Base-by-base conservation (phyloP, 2,797 vertebrate genomes). In the Malacoraja senta region DNA sequence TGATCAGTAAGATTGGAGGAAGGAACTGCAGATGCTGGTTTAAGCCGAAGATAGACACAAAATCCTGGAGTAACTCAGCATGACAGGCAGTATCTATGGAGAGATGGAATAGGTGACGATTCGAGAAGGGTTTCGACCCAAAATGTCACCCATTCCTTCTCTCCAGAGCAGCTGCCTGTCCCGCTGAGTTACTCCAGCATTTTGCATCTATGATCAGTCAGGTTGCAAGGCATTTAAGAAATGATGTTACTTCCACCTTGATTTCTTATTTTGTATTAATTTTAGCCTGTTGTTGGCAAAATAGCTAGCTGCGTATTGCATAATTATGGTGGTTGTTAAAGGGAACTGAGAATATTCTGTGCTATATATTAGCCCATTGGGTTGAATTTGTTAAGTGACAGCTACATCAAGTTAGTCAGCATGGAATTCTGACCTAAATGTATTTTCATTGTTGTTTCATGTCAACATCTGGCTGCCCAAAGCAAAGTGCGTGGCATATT, bases 391-490 rank as follows among this genome's bases (percentile, higher is more conserved):
- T 68, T n/a, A 88, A 68, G 61, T 19, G 32, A 13, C 17, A 88
- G 32, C 84, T 21, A 63, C 17, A 58, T 86, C 15, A 29, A 86
- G 53, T 15, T 86, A 68, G 35, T 88, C 84, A 88, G 65, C 32
- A 32, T 35, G 7, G 84, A 88, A 88, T 88, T 68, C n/a, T 35
- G 84, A 88, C 84, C 84, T 68, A 35, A 88, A 88, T 88, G 7
- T 68, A 68, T 21, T 88, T 88, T 88, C 61, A 13, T 61, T 88
- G 17, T 88, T 88, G 84, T 88, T 88, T 88, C 32, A 3, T 88
- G 84, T 88, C 84, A 88, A 88, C 61, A 68, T 35, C 63, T 68
- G 63, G 61, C 63, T 24, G 84, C 84, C 63, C 63, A 88, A 68
- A 88, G 61, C 15, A 68, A 68, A 68, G 84, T 88, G 84, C 63